Evolutionary conservation across 1,140 invertebrate species (phyloP), one percentile per base, ranked within the genome.

Genomic region (Lethocerus indicus): DNA sequence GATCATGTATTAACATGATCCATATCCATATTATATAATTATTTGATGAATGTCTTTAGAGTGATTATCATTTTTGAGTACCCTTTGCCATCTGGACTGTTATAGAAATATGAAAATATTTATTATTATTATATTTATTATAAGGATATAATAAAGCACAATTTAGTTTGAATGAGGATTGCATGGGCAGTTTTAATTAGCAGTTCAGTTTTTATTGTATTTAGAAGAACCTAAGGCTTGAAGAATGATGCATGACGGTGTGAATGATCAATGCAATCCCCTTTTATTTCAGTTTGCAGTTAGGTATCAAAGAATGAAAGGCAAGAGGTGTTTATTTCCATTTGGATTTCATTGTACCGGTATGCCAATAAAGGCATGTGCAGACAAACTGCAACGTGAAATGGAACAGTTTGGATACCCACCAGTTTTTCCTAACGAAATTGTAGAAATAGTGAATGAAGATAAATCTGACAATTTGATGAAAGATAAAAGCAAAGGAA

Each of bases 341-440:
- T 98, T 99, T 74, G 95, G 90, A 12, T 89, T 99, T 59, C 96
- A 99, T 66, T 96, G 92, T 60, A 99, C 96, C 40, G 96, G 95
- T 48, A 92, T 91, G 87, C 87, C 87, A 6, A 91, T 92, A 23
- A 91, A 90, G 67, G 94, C 95, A 1, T 97, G 94, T 75, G 90
- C 95, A 13, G 95, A 99, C 67, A 99, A 98, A 67, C 63, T 99
- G 14, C 89, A 88, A 61, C 72, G 88, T 53, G 96, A 99, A 71
- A 83, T 98, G 64, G 81, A 87, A 62, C 62, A 78, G 6, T 98
- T 75, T 75, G 95, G 96, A 1, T 89, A 73, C 70, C 95, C 95
- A 12, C 96, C 96, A 28, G 61, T 76, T 16, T 98, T 98, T 70
- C 91, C 93, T 18, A 64, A 70, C 28, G 70, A 73, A 26, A 35